A percentile compares a stretch with the other conserved stretches of the same genome.
These are phyloP conservation scores for Equus przewalskii DNA, from an alignment of 2,113 vertebrate genomes.

Conservation along the genomic window DNA sequence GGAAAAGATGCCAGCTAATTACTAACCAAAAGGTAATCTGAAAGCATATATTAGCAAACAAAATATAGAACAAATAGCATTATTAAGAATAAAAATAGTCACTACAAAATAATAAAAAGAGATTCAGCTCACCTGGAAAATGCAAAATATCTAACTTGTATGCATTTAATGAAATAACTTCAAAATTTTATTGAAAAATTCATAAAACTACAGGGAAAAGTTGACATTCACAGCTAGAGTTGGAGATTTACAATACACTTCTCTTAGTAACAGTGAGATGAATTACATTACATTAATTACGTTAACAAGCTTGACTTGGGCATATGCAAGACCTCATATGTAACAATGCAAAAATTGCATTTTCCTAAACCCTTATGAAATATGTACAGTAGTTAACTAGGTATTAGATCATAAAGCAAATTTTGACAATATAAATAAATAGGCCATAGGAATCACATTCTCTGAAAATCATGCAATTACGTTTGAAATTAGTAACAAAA, in stretches of 20 bases:
- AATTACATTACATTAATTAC: not conserved
- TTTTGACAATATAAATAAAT: not conserved
- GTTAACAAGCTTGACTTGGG: not conserved
- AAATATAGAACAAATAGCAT: not conserved
- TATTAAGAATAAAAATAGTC: not conserved
- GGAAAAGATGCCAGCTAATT: not conserved
- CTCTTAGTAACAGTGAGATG: not conserved
- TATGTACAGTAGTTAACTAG: not conserved
- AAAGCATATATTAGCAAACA: not conserved
- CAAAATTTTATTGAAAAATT: not conserved
- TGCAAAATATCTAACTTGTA: not conserved
- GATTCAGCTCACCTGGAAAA: not conserved
- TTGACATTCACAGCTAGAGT: not conserved
- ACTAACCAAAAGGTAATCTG: not conserved
- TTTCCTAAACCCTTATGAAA: not conserved
- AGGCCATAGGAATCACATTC: not conserved
- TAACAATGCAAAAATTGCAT: not conserved
- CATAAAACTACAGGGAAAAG: not conserved
- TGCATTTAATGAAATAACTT: not conserved
- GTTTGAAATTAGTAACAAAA: not conserved
- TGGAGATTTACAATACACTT: not conserved
- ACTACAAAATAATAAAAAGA: not conserved
- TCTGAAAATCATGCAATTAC: not conserved
- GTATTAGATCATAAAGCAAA: not conserved
- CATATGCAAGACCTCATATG: not conserved